Base-by-base conservation (phyloP, 2,888 invertebrate species). In the Cheiracanthium punctorium region DNA sequence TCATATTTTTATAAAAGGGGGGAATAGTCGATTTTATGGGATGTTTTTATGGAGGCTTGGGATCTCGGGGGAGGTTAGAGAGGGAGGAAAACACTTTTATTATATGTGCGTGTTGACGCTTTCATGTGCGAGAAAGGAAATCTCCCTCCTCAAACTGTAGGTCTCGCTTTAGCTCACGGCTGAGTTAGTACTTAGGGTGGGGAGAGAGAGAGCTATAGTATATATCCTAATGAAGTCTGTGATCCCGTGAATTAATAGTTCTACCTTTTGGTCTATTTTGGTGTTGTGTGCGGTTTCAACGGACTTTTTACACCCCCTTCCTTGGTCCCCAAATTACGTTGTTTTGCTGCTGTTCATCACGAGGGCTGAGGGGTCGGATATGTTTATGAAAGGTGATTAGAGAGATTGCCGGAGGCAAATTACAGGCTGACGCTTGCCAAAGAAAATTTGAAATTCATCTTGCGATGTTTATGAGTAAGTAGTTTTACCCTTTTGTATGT, bases 171-270 rank as follows among this genome's bases (percentile, higher is more conserved):
- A 64, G 72, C 65, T 52, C 37, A 24, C 20, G 24, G 43, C 32
- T 73, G 29, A 64, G 29, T 20, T 33, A 14, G 71, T 24, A 28
- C 0, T 71, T 28, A 8, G 28, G 41, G 64, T 20, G 70, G 32
- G 70, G 41, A 33, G 24, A 32, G 64, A 43, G 24, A 17, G 48
- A 17, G 48, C 7, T 33, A 33, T 30, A 75, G 71, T 71, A 71
- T 75, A 70, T 69, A n/a, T n/a, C n/a, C n/a, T 82, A 81, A 82
- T 82, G 76, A 82, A 76, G 76, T 82, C 74, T 71, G 32, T 37
- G 70, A 71, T 76, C 76, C 41, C 65, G 64, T 28, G 24, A 65
- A 82, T 76, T 70, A 82, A 76, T 82, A 75, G 71, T 64, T 43
- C 73, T 32, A 64, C 24, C 41, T 58, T 20, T 33, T 12, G 20